Percentiles rank a stretch among this genome's conserved stretches.
These are phyloP conservation scores for Sebastolobus alascanus DNA, from an alignment of 2,797 vertebrate species.

Conservation along the genomic window DNA sequence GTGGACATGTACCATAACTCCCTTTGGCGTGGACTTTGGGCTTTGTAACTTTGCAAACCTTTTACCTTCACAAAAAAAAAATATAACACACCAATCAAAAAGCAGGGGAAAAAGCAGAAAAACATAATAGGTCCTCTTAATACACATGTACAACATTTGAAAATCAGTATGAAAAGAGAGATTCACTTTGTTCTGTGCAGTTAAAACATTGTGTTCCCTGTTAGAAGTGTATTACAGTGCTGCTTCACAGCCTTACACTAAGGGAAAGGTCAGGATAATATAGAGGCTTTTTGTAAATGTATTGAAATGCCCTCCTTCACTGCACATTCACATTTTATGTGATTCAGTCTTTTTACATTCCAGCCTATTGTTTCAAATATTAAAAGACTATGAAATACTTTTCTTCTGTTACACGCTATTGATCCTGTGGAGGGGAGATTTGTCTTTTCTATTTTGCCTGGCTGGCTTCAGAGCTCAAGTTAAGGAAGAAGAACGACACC, in stretches of 20 bases:
- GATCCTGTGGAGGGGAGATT: constrained; percentile 23
- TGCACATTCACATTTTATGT: constrained; percentile 29
- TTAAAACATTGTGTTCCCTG: background rate
- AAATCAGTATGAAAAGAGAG: background rate
- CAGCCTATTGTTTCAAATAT: constrained; percentile 14
- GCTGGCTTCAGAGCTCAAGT: constrained; percentile 5
- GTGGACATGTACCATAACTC: no score
- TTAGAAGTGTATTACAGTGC: constrained; percentile 1
- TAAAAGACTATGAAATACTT: constrained; percentile 13
- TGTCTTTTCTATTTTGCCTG: constrained; percentile 28
- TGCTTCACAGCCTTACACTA: constrained; percentile 7
- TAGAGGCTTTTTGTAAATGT: constrained; percentile 35
- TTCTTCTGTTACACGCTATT: constrained; percentile 20
- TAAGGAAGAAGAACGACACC: background rate
- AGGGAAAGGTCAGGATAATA: constrained; percentile 32
- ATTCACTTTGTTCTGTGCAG: background rate
- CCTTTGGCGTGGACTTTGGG: no score
- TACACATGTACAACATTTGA: background rate
- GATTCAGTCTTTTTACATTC: constrained; percentile 4
- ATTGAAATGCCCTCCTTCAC: constrained; percentile 28
- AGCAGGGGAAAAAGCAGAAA: no score
- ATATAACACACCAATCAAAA: no score
- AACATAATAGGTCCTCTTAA: background rate
- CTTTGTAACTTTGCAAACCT: no score
- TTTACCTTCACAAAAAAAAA: no score